phyloP scores from a whole-genome alignment of 1,140 invertebrate genomes.

The Papilio glaucus region DNA sequence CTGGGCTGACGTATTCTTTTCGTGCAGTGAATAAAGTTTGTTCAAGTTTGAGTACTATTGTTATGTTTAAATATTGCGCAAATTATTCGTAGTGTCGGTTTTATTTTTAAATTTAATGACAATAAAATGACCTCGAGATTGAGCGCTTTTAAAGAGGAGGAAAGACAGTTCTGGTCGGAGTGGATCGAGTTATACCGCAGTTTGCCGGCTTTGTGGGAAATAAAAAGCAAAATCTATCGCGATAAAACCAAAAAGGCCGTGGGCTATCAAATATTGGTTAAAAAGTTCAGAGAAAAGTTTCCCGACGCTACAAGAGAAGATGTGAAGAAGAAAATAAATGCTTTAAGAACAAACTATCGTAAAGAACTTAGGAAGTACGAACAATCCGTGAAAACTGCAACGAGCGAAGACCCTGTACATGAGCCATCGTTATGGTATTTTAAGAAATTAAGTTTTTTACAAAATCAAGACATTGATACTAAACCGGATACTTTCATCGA shows the following conservation, averaged over 20 bases:
- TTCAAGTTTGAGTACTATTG: neutral
- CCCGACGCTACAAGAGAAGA: slow-evolving; percentile 45
- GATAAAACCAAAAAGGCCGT: slow-evolving; percentile 42
- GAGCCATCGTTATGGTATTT: slow-evolving; percentile 41
- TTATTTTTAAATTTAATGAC: neutral
- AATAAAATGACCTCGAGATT: neutral
- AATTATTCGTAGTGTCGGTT: neutral
- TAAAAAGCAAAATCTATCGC: slow-evolving; percentile 46
- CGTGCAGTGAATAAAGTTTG: neutral
- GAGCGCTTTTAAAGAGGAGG: neutral
- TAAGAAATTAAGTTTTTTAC: slow-evolving; percentile 39
- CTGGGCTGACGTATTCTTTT: neutral
- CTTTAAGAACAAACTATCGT: slow-evolving; percentile 44
- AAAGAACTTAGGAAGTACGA: slow-evolving; percentile 43
- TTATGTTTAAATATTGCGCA: neutral
- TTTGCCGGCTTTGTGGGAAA: slow-evolving; percentile 42
- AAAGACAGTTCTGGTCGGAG: slow-evolving; percentile 43
- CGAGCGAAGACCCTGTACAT: slow-evolving; percentile 17
- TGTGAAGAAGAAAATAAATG: slow-evolving; percentile 46
- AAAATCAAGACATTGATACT: neutral
- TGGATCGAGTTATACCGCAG: slow-evolving; percentile 44
- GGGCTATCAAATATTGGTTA: slow-evolving; percentile 41
- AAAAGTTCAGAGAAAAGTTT: slow-evolving; percentile 44
- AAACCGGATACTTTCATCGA: neutral
- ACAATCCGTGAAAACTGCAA: slow-evolving; percentile 20